A percentile compares a stretch with the other conserved stretches of the same genome.
Conservation (phyloP, 1,140 invertebrate genomes). For the Oppia nitens region DNA sequence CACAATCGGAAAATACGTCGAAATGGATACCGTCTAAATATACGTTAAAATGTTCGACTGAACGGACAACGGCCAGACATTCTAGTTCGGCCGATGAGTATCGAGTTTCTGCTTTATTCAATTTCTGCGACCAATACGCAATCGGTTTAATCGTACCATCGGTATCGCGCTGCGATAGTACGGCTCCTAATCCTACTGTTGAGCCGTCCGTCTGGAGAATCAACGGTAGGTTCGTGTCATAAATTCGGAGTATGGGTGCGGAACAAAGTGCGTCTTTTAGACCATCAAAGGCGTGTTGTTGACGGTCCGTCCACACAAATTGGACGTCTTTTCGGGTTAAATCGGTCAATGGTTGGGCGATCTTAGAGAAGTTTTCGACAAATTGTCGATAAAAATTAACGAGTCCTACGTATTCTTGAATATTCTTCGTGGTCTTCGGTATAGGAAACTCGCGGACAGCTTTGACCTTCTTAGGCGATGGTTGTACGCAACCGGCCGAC, state of each 20-base stretch:
- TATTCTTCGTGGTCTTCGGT: slow-evolving; percentile 17
- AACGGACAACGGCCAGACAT: slow-evolving; percentile 32
- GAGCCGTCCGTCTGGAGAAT: slow-evolving; percentile 12
- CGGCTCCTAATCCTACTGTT: slow-evolving; percentile 26
- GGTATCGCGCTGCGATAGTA: slow-evolving; percentile 29
- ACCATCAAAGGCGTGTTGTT: slow-evolving; percentile 25
- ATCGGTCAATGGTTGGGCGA: slow-evolving; percentile 26
- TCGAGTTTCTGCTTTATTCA: slow-evolving; percentile 30
- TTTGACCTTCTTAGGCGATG: not conserved
- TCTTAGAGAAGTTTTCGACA: slow-evolving; percentile 21
- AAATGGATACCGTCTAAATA: slow-evolving; percentile 32
- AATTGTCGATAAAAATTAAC: slow-evolving; percentile 25
- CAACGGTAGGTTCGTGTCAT: slow-evolving; percentile 1
- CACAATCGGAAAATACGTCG: slow-evolving; percentile 31
- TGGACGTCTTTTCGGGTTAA: slow-evolving; percentile 29
- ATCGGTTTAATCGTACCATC: too few relatives aligned
- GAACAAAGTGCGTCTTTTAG: slow-evolving; percentile 24
- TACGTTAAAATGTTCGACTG: slow-evolving; percentile 33
- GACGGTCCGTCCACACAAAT: slow-evolving; percentile 26
- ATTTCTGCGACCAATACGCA: slow-evolving; percentile 28
- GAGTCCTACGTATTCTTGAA: slow-evolving; percentile 25
- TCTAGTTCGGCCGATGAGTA: slow-evolving; percentile 38
- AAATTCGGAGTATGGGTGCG: slow-evolving; percentile 22
- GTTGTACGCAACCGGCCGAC: not conserved
- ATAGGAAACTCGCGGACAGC: slow-evolving; percentile 15